These are phyloP conservation scores for Xanthostigma xanthostigma DNA, from an alignment of 2,888 invertebrate genomes.

Conservation along the genomic window DNA sequence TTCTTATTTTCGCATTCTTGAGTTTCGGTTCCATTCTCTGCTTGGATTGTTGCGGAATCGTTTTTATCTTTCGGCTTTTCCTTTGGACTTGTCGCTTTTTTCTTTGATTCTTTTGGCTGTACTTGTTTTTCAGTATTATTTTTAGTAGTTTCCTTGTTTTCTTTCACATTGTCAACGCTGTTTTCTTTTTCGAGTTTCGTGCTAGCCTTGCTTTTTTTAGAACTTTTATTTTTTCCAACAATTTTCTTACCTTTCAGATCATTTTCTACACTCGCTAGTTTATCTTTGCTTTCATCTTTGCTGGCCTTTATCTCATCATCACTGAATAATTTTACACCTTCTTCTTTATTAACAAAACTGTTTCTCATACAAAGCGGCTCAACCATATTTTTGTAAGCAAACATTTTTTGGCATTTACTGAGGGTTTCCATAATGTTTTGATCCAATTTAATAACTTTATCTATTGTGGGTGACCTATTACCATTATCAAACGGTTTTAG, in stretches of 20 bases:
- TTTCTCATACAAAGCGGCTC: too few relatives aligned
- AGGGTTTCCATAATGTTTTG: conserved; percentile 3
- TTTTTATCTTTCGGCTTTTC: conserved; percentile 3
- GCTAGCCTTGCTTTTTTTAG: too few relatives aligned
- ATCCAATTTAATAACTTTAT: background rate
- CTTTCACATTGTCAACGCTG: background rate
- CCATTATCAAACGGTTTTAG: background rate
- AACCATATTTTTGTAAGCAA: background rate
- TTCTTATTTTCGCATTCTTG: conserved; percentile 1
- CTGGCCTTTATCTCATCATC: conserved; percentile 2
- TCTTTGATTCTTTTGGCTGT: conserved; percentile 5
- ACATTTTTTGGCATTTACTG: conserved; percentile 3
- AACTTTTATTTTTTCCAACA: too few relatives aligned
- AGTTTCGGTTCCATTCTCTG: conserved; percentile 5
- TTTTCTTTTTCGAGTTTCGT: background rate
- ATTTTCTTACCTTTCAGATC: background rate
- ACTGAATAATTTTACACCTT: conserved; percentile 1
- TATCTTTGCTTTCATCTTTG: conserved; percentile 4
- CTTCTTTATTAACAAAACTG: conserved; percentile 18
- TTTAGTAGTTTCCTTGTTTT: background rate
- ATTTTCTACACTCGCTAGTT: conserved; percentile 10
- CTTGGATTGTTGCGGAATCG: background rate
- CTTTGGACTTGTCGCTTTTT: background rate
- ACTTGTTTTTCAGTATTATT: conserved; percentile 10
- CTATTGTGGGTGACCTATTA: background rate